Evolutionary conservation across 2,888 invertebrate species (phyloP), one percentile per base, ranked within the genome.

Genomic region (Diachrysia chrysitis): DNA sequence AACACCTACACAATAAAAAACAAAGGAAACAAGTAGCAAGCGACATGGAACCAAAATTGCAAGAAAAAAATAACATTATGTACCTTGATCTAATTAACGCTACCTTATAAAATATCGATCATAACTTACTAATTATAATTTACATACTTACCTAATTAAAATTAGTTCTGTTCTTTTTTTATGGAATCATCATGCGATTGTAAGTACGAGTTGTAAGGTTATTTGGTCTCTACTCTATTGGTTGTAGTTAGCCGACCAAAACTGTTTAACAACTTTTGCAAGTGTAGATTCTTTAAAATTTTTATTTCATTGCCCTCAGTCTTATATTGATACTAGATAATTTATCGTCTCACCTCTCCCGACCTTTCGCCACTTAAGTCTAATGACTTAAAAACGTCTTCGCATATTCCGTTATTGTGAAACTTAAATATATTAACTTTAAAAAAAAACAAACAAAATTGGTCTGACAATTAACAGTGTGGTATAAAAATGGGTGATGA

Each of bases 91-190:
- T 76, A 78, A 78, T 76, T 76, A 78, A 73, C 32, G 69, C 82
- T 84, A 85, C 76, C 84, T 86, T 86, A 87, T 53, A 83, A 78
- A 80, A 79, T 83, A 85, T 74, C 75, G 76, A 81, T 83, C 82
- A 86, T 82, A 83, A 84, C 79, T 85, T 83, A 85, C 64, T 63
- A 69, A 75, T 74, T 76, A 69, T 71, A 82, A 73, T 76, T 75
- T 78, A 74, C 65, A 78, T 58, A 72, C 32, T 32, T 65, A 55
- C 66, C 69, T 51, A 58, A 58, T 68, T 70, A 69, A 71, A 80
- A 75, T 63, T 72, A 71, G 67, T 77, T 67, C 63, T 73, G 64
- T 67, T 62, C 48, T 19, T 29, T 6, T 17, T 37, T 37, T 17
- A 14, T 14, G 7, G 12, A 7, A 14, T 35, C 2, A 1, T 14